Evolutionary conservation across 2,888 invertebrate genomes (phyloP).

Genomic region (Campoletis raptor): DNA sequence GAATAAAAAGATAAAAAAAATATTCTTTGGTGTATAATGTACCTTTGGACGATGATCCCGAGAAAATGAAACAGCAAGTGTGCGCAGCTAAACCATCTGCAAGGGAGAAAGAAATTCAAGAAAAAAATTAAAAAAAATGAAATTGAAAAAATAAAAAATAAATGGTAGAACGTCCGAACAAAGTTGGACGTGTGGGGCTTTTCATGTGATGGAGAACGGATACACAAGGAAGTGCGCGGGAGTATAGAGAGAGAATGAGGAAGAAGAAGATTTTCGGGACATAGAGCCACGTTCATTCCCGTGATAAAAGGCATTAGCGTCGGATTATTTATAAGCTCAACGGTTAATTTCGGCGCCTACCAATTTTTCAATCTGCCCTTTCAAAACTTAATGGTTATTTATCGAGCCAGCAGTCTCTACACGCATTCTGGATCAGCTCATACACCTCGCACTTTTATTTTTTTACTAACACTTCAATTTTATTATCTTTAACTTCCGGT

Average conservation of each 20-base stretch:
- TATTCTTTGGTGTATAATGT: neutral
- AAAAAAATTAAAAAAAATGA: neutral
- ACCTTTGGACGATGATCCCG: conserved; percentile 13
- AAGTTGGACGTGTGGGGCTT: conserved; percentile 7
- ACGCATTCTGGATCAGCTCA: conserved; percentile 36
- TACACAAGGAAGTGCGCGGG: conserved; percentile 23
- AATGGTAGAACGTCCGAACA: neutral
- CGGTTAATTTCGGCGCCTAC: conserved; percentile 78
- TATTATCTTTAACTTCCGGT: conserved; percentile 30
- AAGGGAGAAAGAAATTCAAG: conserved; percentile 29
- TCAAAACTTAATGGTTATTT: conserved; percentile 74
- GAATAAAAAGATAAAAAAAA: conserved; percentile 31
- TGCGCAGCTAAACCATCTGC: conserved; percentile 38
- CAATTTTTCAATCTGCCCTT: conserved; percentile 77
- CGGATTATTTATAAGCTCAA: conserved; percentile 80
- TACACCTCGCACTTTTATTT: conserved; percentile 23
- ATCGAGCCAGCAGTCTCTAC: conserved; percentile 66
- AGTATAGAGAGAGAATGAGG: conserved; percentile 16
- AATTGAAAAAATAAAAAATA: neutral
- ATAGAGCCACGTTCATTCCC: conserved; percentile 68
- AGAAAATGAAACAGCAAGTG: conserved; percentile 41
- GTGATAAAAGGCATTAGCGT: conserved; percentile 81
- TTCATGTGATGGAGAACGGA: neutral
- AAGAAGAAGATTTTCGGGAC: conserved; percentile 53
- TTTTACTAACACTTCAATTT: conserved; percentile 22